Conservation (phyloP, 1,140 invertebrate species). For the Lepidurus packardi region DNA sequence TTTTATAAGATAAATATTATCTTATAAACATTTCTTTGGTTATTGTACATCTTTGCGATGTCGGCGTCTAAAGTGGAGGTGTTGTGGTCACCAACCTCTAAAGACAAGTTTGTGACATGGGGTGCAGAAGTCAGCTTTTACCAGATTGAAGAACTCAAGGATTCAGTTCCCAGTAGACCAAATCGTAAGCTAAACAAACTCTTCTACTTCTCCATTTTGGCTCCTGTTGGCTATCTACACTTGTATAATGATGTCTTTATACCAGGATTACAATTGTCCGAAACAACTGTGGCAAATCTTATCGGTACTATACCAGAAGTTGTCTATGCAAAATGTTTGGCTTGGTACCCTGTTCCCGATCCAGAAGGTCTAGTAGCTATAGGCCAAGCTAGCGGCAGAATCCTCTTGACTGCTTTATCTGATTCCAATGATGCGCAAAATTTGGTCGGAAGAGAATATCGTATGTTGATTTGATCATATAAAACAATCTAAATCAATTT, state of each 20-base stretch:
- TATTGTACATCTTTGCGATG: neutral
- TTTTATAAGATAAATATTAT: too few relatives aligned
- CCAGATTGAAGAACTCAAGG: conserved; percentile 52
- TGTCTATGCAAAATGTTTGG: conserved; percentile 67
- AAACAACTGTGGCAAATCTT: conserved; percentile 58
- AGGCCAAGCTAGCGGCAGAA: conserved; percentile 78
- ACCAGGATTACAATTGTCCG: conserved; percentile 60
- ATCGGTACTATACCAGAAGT: conserved; percentile 59
- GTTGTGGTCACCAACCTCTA: conserved; percentile 69
- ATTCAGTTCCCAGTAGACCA: neutral
- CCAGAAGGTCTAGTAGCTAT: conserved; percentile 68
- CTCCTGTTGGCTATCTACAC: conserved; percentile 27
- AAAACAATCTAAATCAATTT: conserved; percentile 31
- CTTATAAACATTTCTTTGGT: too few relatives aligned
- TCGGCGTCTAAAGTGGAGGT: conserved; percentile 53
- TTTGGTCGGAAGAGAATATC: conserved; percentile 67
- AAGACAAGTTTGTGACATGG: conserved; percentile 78
- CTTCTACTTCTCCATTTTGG: neutral
- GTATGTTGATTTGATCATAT: conserved; percentile 48
- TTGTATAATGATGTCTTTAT: conserved; percentile 38
- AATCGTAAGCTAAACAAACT: neutral
- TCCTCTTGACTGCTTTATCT: conserved; percentile 69
- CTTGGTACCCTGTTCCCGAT: conserved; percentile 65
- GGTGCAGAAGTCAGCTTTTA: conserved; percentile 72
- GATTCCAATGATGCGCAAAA: conserved; percentile 59